Evolutionary conservation across 2,797 vertebrate species (phyloP).

Genomic region (Pantherophis alleghaniensis): DNA sequence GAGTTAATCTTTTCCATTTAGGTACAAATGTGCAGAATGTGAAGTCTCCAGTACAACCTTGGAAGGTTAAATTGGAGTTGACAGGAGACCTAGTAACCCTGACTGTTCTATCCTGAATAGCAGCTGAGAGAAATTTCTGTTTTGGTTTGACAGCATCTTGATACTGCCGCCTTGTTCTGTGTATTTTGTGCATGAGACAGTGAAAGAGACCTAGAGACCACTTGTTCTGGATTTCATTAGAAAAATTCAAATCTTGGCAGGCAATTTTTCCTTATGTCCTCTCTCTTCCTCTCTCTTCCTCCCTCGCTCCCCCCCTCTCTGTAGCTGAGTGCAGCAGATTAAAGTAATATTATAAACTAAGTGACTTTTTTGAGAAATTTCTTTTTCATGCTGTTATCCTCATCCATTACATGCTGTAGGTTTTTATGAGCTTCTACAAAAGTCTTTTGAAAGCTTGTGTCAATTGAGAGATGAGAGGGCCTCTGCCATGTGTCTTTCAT

Average conservation of each 20-base stretch:
- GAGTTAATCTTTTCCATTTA: fast-evolving
- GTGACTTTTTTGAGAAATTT: background rate
- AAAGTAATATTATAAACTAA: slow-evolving; percentile 18
- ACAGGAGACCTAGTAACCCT: background rate
- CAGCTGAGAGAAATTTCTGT: background rate
- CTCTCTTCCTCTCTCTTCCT: slow-evolving; percentile 2
- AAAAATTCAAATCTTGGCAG: slow-evolving; percentile 23
- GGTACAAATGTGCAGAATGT: fast-evolving
- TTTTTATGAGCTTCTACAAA: background rate
- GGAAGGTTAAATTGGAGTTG: slow-evolving; percentile 10
- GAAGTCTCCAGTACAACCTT: background rate
- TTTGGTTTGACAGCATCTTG: background rate
- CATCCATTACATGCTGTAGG: background rate
- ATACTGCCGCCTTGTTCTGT: slow-evolving; percentile 7
- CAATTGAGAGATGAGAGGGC: background rate
- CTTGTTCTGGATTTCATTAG: slow-evolving; percentile 43
- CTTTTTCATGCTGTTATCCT: background rate
- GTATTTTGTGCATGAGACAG: background rate
- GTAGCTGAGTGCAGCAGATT: slow-evolving; percentile 23
- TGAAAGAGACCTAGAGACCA: background rate
- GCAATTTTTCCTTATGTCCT: slow-evolving; percentile 23
- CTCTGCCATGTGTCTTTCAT: background rate
- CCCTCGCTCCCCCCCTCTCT: background rate
- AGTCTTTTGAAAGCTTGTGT: background rate
- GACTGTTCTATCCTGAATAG: background rate